phyloP scores from a whole-genome alignment of 1,140 invertebrate species.

The Heliconius hermathena region DNA sequence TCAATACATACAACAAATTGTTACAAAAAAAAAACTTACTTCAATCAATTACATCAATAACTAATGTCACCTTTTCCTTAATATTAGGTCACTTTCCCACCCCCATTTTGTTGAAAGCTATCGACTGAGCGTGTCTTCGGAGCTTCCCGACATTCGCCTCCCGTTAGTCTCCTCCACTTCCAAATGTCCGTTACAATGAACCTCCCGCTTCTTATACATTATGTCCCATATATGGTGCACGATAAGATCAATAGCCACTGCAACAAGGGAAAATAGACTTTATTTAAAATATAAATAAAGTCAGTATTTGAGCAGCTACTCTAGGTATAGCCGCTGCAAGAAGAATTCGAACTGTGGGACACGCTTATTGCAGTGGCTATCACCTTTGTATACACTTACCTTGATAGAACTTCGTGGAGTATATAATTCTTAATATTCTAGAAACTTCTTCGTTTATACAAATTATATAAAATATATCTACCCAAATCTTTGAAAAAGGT shows the following conservation, averaged over 20 bases:
- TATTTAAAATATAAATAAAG: conserved; percentile 41
- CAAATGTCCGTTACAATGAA: conserved; percentile 79
- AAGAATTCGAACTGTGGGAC: conserved; percentile 35
- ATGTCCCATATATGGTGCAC: conserved; percentile 99
- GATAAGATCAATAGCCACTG: conserved; percentile 99
- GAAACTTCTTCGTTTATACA: neutral
- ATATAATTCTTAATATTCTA: neutral
- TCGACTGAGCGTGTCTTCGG: conserved; percentile 79
- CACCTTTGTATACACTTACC: conserved; percentile 65
- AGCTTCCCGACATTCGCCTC: conserved; percentile 67
- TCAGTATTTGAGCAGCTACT: conserved; percentile 63
- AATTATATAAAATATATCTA: neutral
- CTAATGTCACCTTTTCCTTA: neutral
- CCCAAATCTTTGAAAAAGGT: neutral
- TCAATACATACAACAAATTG: neutral
- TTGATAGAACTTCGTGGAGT: conserved; percentile 21
- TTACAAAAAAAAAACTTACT: neutral
- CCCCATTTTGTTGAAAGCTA: conserved; percentile 43
- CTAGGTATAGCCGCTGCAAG: conserved; percentile 79
- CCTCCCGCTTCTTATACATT: conserved; percentile 85
- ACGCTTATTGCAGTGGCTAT: conserved; percentile 78
- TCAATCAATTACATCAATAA: neutral
- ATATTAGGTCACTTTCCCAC: neutral
- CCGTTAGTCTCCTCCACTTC: conserved; percentile 67
- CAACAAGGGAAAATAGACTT: conserved; percentile 83